Percentiles rank a stretch among this genome's conserved stretches.
These are phyloP conservation scores for Autographa pulchrina DNA, from an alignment of 2,888 invertebrate species.

Conservation along the genomic window DNA sequence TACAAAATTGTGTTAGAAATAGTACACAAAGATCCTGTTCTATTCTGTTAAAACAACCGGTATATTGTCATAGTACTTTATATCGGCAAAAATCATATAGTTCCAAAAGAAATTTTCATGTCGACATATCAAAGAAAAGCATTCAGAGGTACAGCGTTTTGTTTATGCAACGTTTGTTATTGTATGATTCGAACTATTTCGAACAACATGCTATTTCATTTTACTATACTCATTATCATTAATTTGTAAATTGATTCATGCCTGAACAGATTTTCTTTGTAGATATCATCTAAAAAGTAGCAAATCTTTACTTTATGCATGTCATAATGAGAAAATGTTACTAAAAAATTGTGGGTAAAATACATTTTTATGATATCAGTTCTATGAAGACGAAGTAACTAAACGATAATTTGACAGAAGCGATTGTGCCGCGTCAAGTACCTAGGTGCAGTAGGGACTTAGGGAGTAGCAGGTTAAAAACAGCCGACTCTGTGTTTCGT, in stretches of 20 bases:
- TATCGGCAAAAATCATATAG: conserved; percentile 5
- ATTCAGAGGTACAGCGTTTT: conserved; percentile 50
- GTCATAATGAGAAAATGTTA: neutral
- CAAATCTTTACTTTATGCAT: neutral
- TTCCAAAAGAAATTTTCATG: neutral
- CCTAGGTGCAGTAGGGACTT: neutral
- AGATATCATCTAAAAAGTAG: neutral
- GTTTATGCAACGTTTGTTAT: conserved; percentile 24
- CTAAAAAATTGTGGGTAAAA: neutral
- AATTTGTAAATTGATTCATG: neutral
- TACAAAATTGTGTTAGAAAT: conserved; percentile 59
- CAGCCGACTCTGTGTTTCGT: neutral
- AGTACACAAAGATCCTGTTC: conserved; percentile 61
- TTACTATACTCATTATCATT: neutral
- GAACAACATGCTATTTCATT: neutral
- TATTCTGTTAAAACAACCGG: conserved; percentile 26
- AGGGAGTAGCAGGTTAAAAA: neutral
- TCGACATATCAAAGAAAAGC: conserved; percentile 34
- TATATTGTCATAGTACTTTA: conserved; percentile 17
- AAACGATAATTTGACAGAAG: conserved; percentile 28
- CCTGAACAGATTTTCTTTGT: neutral
- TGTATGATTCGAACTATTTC: neutral
- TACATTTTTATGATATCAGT: neutral
- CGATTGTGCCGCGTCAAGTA: conserved; percentile 49
- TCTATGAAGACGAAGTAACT: conserved; percentile 6